Conservation (phyloP, 2,888 invertebrate species). For the Orthosia gothica region DNA sequence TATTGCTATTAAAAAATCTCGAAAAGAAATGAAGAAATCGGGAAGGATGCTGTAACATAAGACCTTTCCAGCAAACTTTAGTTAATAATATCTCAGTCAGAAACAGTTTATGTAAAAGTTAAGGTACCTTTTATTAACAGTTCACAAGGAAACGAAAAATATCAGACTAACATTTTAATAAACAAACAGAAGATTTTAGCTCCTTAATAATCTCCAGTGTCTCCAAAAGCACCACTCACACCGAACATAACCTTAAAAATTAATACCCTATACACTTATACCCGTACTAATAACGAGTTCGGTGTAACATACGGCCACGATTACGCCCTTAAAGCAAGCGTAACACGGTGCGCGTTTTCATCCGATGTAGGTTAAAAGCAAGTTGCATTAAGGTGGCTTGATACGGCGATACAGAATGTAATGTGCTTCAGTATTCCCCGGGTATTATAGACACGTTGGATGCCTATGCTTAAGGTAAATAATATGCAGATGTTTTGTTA, state of each 20-base stretch:
- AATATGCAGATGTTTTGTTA: slow-evolving; percentile 9
- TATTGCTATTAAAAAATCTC: no score
- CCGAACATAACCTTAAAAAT: slow-evolving; percentile 42
- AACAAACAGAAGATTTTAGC: background rate
- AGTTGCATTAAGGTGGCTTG: slow-evolving; percentile 76
- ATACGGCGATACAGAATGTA: slow-evolving; percentile 72
- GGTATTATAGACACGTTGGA: slow-evolving; percentile 48
- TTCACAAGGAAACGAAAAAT: no score
- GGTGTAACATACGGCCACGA: slow-evolving; percentile 68
- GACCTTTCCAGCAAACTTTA: no score
- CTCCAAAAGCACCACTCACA: slow-evolving; percentile 25
- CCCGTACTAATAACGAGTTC: slow-evolving; percentile 50
- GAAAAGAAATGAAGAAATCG: no score
- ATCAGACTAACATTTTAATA: background rate
- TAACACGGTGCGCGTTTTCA: slow-evolving; percentile 68
- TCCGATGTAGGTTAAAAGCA: slow-evolving; percentile 84
- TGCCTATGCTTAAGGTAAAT: slow-evolving; percentile 28
- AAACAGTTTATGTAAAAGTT: background rate
- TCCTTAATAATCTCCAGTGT: slow-evolving; percentile 19
- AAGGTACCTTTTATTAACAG: background rate
- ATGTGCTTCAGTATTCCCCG: slow-evolving; percentile 51
- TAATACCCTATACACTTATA: slow-evolving; percentile 32
- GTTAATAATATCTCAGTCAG: no score
- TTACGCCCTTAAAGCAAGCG: slow-evolving; percentile 69
- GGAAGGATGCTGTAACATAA: no score